Percentiles rank a stretch among this genome's conserved stretches.
Evolutionary conservation across 2,113 vertebrate genomes (phyloP).

Genomic region (Natator depressus): DNA sequence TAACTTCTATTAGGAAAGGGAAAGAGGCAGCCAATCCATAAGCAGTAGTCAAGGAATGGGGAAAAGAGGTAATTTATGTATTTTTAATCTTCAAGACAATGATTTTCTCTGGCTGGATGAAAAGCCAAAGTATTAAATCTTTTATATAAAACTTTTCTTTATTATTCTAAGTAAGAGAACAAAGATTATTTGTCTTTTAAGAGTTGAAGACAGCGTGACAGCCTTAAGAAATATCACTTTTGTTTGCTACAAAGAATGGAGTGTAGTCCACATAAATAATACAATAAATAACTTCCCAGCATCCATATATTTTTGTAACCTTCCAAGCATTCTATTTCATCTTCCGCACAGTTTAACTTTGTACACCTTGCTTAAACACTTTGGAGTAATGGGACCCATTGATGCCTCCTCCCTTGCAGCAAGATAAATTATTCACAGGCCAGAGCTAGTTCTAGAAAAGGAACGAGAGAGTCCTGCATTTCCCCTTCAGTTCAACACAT

Average conservation of each 20-base stretch:
- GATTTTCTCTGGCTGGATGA: not conserved
- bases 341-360: constrained; percentile 20
- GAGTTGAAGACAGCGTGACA: constrained; percentile 15
- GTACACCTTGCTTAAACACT: constrained; percentile 19
- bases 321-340: constrained; percentile 33
- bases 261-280: constrained; percentile 31
- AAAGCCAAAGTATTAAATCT: not conserved
- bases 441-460: not conserved
- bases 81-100: not conserved
- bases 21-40: not conserved
- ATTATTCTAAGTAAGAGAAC: not conserved
- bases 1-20: not conserved
- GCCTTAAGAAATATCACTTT: not conserved
- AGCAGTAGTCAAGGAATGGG: not conserved
- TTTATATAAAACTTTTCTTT: not conserved
- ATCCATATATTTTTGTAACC: not conserved
- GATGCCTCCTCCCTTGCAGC: not conserved
- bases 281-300: constrained; percentile 22
- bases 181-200: constrained; percentile 29
- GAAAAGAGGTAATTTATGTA: not conserved
- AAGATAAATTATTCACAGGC: constrained; percentile 33
- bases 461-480: not conserved
- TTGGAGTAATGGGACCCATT: not conserved
- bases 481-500: not conserved
- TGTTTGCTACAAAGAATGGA: not conserved